Evolutionary conservation across 2,113 vertebrate species (phyloP).

Genomic region (Lota lota): DNA sequence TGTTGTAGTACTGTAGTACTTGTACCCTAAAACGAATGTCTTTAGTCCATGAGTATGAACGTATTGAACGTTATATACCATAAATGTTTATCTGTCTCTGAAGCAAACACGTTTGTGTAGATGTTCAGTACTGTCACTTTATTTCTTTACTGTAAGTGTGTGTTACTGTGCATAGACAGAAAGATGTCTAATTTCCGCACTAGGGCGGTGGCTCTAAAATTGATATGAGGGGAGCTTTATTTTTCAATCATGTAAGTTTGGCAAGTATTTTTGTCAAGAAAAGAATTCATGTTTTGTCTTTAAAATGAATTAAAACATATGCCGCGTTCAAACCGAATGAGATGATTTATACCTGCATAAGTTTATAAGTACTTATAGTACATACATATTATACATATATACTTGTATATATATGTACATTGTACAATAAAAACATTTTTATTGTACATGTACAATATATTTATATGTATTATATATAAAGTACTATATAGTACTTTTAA

Average conservation of each 20-base stretch:
- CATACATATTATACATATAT: too few relatives aligned
- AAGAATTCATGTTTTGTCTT: constrained; percentile 29
- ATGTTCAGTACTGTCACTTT: constrained; percentile 68
- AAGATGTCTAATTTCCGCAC: constrained; percentile 30
- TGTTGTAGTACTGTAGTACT: constrained; percentile 79
- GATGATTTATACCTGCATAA: too few relatives aligned
- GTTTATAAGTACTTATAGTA: too few relatives aligned
- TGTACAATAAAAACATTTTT: too few relatives aligned
- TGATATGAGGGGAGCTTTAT: constrained; percentile 15
- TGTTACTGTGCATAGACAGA: constrained; percentile 63
- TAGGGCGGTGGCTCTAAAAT: constrained; percentile 18
- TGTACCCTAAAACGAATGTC: constrained; percentile 57
- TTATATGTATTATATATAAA: too few relatives aligned
- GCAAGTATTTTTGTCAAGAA: constrained; percentile 3
- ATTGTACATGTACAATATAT: too few relatives aligned
- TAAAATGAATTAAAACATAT: too few relatives aligned
- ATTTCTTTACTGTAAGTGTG: constrained; percentile 62
- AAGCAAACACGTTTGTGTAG: constrained; percentile 59
- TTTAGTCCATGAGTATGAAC: constrained; percentile 62
- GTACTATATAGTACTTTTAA: too few relatives aligned
- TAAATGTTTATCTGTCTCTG: constrained; percentile 50
- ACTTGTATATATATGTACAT: too few relatives aligned
- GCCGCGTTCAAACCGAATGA: too few relatives aligned
- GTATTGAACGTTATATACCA: constrained; percentile 55
- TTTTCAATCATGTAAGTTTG: constrained; percentile 26